phyloP scores from a whole-genome alignment of 2,797 vertebrate genomes.

The Salarias fasciatus region DNA sequence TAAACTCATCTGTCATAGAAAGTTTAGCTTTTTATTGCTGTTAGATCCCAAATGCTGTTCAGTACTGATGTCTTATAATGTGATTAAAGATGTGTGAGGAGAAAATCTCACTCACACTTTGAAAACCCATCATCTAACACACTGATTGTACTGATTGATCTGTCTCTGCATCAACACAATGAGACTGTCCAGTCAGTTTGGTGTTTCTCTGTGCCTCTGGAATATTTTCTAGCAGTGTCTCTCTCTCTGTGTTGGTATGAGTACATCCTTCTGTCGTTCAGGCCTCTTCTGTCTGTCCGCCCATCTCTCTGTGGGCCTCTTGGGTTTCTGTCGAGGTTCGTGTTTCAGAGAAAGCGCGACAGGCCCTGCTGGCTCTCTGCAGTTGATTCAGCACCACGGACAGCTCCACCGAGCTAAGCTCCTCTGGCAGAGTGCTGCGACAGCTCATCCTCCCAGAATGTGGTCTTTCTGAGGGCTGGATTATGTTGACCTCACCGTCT shows the following conservation, averaged over 20 bases:
- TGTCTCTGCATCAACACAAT: too few species aligned
- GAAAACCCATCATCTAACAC: too few species aligned
- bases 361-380: slow-evolving; percentile 10
- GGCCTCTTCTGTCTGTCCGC: not conserved
- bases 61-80: too few species aligned
- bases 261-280: slow-evolving; percentile 18
- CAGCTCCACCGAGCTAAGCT: slow-evolving; percentile 61
- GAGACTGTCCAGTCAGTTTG: too few species aligned
- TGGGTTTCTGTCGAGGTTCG: slow-evolving; percentile 12
- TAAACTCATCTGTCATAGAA: too few species aligned
- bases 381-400: slow-evolving; percentile 69
- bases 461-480: slow-evolving; percentile 42
- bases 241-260: slow-evolving; percentile 12
- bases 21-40: too few species aligned
- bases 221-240: too few species aligned
- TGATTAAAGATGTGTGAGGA: too few species aligned
- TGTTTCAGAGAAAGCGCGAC: slow-evolving; percentile 24
- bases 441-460: slow-evolving; percentile 36
- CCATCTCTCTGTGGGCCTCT: slow-evolving; percentile 4
- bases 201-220: too few species aligned
- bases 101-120: too few species aligned
- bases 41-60: too few species aligned
- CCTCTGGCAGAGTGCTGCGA: slow-evolving; percentile 27
- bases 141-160: too few species aligned
- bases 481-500: slow-evolving; percentile 51